Evolutionary conservation across 2,797 vertebrate species (phyloP), one percentile per base, ranked within the genome.

Genomic region (Odontamblyopus lacepedii): DNA sequence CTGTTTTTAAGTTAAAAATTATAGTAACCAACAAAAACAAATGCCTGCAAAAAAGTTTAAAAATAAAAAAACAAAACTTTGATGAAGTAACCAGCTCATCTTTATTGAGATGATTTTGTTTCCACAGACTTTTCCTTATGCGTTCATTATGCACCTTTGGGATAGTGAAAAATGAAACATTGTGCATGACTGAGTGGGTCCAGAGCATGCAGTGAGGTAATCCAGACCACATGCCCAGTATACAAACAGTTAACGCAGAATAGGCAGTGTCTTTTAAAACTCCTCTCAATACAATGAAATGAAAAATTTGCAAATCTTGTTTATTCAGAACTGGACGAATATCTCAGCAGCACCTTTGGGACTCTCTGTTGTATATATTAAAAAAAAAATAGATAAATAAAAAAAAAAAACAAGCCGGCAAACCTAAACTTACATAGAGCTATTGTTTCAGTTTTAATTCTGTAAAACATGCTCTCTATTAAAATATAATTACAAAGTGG

Each of bases 401-500:
- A 23, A 23, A 23, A 23, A 23, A 95, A 68, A 12, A 55, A 55
- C 9, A 86, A 95, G 93, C 90, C 93, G 92, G 87, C 93, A 92
- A 95, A 94, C 90, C 91, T 94, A 91, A 76, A 93, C 91, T 94
- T 90, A 90, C 93, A 95, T 94, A 91, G 93, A 95, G 92, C 92
- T 94, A 92, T 91, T 18, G 16, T 74, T 69, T 85, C 84, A 85
- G 73, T 89, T 84, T 83, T 84, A 83, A 89, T 88, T 86, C 81
- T 74, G 94, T 94, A 94, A 13, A 44, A 96, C 95, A 97, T 97
- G 97, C 96, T 96, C 95, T 94, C 96, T 95, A 96, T 96, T 95
- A 96, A 98, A 96, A 97, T 96, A 98, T 97, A 97, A 98, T 98
- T 98, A 97, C 94, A 96, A 95, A 80, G 76, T 70, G 75, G 69